Conservation (phyloP, 2,888 invertebrate genomes). For the Archaeoteleia sp. region DNA sequence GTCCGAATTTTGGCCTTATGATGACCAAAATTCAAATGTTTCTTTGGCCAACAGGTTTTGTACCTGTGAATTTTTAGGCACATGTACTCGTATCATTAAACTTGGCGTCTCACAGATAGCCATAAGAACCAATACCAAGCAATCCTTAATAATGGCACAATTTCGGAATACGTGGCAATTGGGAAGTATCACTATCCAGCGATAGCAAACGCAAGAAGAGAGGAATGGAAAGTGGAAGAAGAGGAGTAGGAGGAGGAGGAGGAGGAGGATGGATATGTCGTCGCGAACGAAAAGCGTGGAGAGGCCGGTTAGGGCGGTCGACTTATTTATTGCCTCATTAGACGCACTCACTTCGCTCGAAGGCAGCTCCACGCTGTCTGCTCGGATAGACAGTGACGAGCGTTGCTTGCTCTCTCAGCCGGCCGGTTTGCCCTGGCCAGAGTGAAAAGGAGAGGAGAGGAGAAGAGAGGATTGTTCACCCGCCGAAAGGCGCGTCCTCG, state of each 20-base stretch:
- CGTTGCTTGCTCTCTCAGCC: slow-evolving; percentile 54
- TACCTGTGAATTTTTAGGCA: no score
- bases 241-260: slow-evolving; percentile 27
- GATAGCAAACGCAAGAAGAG: slow-evolving; percentile 24
- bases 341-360: slow-evolving; percentile 74
- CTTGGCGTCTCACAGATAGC: no score
- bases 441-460: slow-evolving; percentile 36
- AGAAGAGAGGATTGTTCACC: slow-evolving; percentile 34
- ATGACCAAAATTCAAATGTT: no score
- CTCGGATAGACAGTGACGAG: slow-evolving; percentile 75
- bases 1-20: no score
- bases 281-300: slow-evolving; percentile 72
- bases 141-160: no score
- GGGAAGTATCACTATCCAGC: slow-evolving; percentile 17
- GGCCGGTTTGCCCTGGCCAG: slow-evolving; percentile 12
- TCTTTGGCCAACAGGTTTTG: no score
- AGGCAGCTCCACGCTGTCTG: slow-evolving; percentile 75
- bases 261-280: slow-evolving; percentile 69
- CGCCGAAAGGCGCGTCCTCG: slow-evolving; percentile 50
- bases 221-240: slow-evolving; percentile 8
- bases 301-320: slow-evolving; percentile 73
- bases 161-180: no score
- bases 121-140: no score
- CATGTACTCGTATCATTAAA: no score
- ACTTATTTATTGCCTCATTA: slow-evolving; percentile 75